These are phyloP conservation scores for Acrossocheilus fasciatus DNA, from an alignment of 2,797 vertebrate genomes.

Conservation along the genomic window DNA sequence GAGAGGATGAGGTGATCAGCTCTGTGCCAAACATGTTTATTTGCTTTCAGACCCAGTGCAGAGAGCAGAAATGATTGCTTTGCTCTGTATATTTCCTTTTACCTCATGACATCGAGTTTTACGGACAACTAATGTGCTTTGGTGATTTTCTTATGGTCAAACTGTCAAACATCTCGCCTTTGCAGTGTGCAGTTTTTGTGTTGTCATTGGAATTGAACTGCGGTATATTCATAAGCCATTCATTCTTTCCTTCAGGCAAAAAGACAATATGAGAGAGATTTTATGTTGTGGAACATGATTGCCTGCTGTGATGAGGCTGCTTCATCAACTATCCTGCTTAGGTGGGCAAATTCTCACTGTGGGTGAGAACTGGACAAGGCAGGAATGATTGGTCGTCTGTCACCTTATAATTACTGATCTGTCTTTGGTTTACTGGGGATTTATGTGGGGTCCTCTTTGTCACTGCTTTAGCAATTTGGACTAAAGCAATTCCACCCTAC, in stretches of 20 bases:
- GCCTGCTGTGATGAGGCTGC: slow-evolving; percentile 48
- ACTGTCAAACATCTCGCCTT: slow-evolving; percentile 5
- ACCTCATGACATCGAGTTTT: slow-evolving; percentile 1
- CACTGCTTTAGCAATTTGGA: slow-evolving; percentile 6
- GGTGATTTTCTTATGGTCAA: slow-evolving; percentile 3
- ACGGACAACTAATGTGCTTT: not conserved
- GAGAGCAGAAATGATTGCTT: slow-evolving; percentile 17
- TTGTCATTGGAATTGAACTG: slow-evolving; percentile 48
- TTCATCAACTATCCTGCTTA: slow-evolving; percentile 35
- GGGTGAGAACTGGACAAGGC: slow-evolving; percentile 38
- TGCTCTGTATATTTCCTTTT: slow-evolving; percentile 6
- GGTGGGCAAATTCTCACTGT: slow-evolving; percentile 53
- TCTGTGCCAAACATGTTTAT: slow-evolving; percentile 47
- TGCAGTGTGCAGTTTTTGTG: slow-evolving; percentile 4
- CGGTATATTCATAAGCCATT: slow-evolving; percentile 51
- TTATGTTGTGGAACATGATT: slow-evolving; percentile 48
- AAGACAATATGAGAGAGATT: slow-evolving; percentile 47
- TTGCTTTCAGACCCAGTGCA: slow-evolving; percentile 40
- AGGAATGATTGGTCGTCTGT: slow-evolving; percentile 45
- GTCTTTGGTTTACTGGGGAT: slow-evolving; percentile 8
- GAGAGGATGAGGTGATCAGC: slow-evolving; percentile 28
- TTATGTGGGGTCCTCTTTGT: slow-evolving; percentile 16
- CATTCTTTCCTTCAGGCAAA: slow-evolving; percentile 28
- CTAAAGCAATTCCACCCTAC: not conserved
- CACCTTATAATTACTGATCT: slow-evolving; percentile 45